Evolutionary conservation across 2,113 vertebrate species (phyloP).

Genomic region (Siniperca chuatsi): DNA sequence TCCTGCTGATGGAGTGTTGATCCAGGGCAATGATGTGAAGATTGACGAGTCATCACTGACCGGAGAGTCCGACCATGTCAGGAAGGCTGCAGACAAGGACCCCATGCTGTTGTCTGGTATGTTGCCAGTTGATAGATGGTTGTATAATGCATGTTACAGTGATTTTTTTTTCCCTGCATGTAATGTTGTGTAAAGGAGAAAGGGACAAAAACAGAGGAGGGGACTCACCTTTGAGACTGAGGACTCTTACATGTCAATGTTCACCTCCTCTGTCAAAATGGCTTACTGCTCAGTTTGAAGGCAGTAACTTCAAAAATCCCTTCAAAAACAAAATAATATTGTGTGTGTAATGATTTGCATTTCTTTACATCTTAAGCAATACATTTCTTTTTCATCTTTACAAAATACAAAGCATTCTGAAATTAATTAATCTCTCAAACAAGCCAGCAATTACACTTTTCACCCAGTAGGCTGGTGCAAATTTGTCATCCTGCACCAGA

Average conservation of each 20-base stretch:
- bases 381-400: not conserved
- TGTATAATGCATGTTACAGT: not conserved
- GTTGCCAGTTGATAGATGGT: conserved; percentile 20
- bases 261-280: not conserved
- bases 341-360: not conserved
- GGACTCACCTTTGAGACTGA: not conserved
- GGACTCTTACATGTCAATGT: not conserved
- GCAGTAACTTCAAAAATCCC: not conserved
- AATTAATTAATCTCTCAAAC: not conserved
- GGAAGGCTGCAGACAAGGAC: conserved; percentile 94
- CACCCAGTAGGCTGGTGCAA: not conserved
- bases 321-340: not conserved
- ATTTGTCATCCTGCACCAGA: not conserved
- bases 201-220: not conserved
- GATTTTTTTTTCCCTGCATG: not conserved
- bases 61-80: conserved; percentile 98
- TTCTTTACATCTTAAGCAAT: not conserved
- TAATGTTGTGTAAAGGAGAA: conserved; percentile 1
- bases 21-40: conserved; percentile 98
- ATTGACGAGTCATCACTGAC: conserved; percentile 99
- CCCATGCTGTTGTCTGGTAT: conserved; percentile 98
- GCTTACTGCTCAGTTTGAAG: not conserved
- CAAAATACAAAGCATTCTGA: not conserved
- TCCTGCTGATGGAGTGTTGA: conserved; percentile 94
- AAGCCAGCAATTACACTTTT: not conserved